These are phyloP conservation scores for Euzetes globulus DNA, from an alignment of 2,888 invertebrate genomes.

Conservation along the genomic window DNA sequence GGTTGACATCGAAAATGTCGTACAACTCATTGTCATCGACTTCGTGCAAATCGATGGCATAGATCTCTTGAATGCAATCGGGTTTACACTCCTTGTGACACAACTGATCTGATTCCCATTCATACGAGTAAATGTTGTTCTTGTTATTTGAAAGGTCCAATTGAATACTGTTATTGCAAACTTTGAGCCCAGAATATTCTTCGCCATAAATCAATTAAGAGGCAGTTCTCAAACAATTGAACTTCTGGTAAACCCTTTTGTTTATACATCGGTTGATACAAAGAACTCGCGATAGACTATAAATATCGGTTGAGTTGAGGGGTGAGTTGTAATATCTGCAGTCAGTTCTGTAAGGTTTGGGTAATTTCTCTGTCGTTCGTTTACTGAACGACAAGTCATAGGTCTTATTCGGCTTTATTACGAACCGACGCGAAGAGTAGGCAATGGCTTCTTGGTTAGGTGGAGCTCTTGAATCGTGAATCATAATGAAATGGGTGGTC, in stretches of 20 bases:
- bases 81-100: not conserved
- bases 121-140: not conserved
- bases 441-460: not conserved
- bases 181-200: not conserved
- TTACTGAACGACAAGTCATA: not conserved
- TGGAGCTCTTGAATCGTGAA: not conserved
- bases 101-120: no score
- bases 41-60: not conserved
- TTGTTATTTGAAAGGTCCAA: not conserved
- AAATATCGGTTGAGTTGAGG: not conserved
- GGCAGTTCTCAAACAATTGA: not conserved
- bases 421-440: not conserved
- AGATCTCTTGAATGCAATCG: slow-evolving; percentile 3
- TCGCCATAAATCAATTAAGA: not conserved
- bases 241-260: not conserved
- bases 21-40: not conserved
- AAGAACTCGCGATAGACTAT: not conserved
- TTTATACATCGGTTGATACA: not conserved
- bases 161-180: no score
- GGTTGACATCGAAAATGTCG: not conserved
- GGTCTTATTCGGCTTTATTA: not conserved
- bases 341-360: not conserved
- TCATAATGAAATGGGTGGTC: not conserved
- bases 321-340: not conserved
- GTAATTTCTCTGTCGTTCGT: not conserved